phyloP scores from a whole-genome alignment of 1,140 invertebrate species.

The Panagrolaimus sp. region DNA sequence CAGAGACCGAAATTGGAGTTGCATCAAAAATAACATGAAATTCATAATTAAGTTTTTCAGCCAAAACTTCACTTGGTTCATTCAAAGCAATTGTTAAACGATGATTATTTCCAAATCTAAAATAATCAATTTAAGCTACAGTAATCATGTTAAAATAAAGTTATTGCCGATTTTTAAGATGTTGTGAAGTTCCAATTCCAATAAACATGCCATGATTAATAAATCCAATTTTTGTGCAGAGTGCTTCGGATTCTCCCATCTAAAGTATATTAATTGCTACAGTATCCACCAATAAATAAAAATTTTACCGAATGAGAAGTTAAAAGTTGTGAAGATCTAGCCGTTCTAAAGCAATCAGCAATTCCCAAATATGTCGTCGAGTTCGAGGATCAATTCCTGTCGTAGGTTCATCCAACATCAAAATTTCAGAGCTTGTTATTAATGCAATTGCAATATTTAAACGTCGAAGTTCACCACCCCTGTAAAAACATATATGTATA shows the following conservation, averaged over 20 bases:
- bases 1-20: no score
- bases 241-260: constrained; percentile 78
- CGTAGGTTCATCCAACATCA: constrained; percentile 68
- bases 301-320: constrained; percentile 61
- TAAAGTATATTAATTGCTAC: no score
- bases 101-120: background rate
- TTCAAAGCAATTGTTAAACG: no score
- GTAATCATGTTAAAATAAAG: background rate
- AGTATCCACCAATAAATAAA: no score
- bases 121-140: background rate
- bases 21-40: no score
- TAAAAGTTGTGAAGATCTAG: constrained; percentile 24
- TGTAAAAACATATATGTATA: background rate
- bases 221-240: constrained; percentile 66
- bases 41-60: no score
- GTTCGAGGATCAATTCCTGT: constrained; percentile 63
- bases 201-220: background rate
- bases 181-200: constrained; percentile 9
- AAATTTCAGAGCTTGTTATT: constrained; percentile 71
- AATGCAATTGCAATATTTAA: constrained; percentile 82
- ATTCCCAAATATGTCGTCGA: constrained; percentile 64
- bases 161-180: background rate
- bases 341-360: constrained; percentile 40
- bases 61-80: no score
- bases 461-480: constrained; percentile 72